These are phyloP conservation scores for Thamnaconus septentrionalis DNA, from an alignment of 2,113 vertebrate species.

Conservation along the genomic window DNA sequence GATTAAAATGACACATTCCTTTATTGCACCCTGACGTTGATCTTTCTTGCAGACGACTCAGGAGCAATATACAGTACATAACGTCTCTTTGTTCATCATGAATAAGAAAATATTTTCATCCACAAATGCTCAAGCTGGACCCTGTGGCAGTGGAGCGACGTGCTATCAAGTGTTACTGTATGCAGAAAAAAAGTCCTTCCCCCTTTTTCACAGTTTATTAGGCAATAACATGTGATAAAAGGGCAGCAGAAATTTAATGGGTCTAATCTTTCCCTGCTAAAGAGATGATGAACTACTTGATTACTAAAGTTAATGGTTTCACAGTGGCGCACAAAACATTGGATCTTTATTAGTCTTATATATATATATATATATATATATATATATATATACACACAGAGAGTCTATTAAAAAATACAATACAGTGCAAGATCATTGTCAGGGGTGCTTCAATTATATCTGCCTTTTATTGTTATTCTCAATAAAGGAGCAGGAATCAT, in stretches of 20 bases:
- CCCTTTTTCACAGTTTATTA: conserved; percentile 63
- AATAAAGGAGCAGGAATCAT: no score
- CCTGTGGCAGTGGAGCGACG: conserved; percentile 57
- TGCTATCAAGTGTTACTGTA: conserved; percentile 54
- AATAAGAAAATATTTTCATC: conserved; percentile 64
- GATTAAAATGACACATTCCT: no score
- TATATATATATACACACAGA: no score
- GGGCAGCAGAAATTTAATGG: conserved; percentile 63
- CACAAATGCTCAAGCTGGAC: conserved; percentile 72
- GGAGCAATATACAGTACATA: not conserved
- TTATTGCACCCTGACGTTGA: no score
- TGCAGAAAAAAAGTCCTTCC: conserved; percentile 39
- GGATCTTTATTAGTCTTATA: conserved; percentile 2
- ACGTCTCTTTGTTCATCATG: conserved; percentile 48
- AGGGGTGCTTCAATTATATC: no score
- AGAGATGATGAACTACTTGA: conserved; percentile 56
- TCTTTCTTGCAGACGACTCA: no score
- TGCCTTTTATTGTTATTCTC: no score
- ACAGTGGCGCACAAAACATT: conserved; percentile 10
- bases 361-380: no score
- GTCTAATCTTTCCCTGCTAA: conserved; percentile 59
- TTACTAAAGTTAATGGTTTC: conserved; percentile 46
- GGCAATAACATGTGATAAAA: conserved; percentile 64
- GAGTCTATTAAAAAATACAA: no score
- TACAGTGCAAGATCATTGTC: no score